Base-by-base conservation (phyloP, 2,113 vertebrate genomes). In the Galbula dea region DNA sequence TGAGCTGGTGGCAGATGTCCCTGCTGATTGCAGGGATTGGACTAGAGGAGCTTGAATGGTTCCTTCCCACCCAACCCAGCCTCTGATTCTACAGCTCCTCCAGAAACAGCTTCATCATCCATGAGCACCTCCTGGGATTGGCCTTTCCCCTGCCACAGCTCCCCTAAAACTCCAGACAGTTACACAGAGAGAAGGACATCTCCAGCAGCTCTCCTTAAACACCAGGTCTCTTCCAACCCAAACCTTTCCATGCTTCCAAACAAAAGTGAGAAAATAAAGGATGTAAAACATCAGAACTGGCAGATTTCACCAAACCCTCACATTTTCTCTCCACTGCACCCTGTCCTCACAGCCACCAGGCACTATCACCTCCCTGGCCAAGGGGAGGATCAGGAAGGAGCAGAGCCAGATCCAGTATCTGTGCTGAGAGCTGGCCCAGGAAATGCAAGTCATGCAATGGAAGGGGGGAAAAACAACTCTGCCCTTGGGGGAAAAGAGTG, bases 291-390 rank as follows among this genome's bases (percentile, higher is more conserved):
- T 36, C 7, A 29, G 46, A 61, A 23, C 18, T 13, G n/a, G 13
- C 12, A 62, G 48, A 18, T 63, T 39, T 15, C 59, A 63, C 49
- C 16, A 29, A 74, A 73, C 58, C 26, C 16, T 6, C 2, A 0
- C 13, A 3, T n/a, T 75, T 49, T 58, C 34, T 52, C 32, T 29
- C 22, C 30, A 37, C 5, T 45, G 62, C 15, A 4, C 10, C 34
- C 34, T 4, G 30, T 58, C 63, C 57, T 48, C 0, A 0, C 1
- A 2, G 39, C 26, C 55, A 30, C 22, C 3, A 0, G 32, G n/a
- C 13, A n/a, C 22, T 15, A 54, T 5, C 37, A 41, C 26, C 54
- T 16, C 22, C 34, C 26, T 8, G 48, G n/a, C 41, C 2, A 0
- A 12, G 52, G 52, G 52, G 14, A 55, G 29, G 20, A 14, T 10